Percentiles rank a stretch among this genome's conserved stretches.
phyloP scores from a whole-genome alignment of 2,888 invertebrate genomes.

The Pristionchus japonicus region DNA sequence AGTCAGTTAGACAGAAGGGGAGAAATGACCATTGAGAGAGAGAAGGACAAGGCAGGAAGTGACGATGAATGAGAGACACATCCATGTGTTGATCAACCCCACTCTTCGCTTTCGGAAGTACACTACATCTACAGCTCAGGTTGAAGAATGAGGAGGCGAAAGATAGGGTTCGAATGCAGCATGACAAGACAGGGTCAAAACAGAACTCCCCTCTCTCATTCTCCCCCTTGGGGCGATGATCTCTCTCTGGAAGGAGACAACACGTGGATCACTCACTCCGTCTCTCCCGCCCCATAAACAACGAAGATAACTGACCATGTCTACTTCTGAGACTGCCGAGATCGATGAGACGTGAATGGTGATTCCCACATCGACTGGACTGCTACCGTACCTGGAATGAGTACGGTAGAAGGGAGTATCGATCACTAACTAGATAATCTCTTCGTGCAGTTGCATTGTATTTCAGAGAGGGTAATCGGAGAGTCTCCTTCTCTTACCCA shows the following conservation, averaged over 20 bases:
- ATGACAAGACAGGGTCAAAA: no score
- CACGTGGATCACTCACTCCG: background rate
- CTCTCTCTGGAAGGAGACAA: background rate
- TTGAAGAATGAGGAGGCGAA: no score
- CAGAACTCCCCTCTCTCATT: background rate
- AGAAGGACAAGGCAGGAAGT: background rate
- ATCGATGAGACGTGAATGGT: constrained; percentile 98
- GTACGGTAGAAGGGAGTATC: background rate
- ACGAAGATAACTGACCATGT: constrained; percentile 85
- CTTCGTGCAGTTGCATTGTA: background rate
- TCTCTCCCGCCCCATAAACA: background rate
- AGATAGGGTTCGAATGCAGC: no score
- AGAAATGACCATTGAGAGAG: background rate
- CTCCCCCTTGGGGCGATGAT: background rate
- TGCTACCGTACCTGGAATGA: constrained; percentile 83
- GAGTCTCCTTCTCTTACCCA: background rate
- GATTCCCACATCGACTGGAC: constrained; percentile 96
- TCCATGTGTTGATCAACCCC: background rate
- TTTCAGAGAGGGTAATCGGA: background rate
- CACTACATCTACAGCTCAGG: no score
- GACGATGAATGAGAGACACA: background rate
- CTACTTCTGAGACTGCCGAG: constrained; percentile 97
- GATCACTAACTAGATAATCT: background rate
- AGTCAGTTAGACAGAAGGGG: background rate
- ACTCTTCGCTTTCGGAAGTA: background rate